These are phyloP conservation scores for Chrysochloris asiatica DNA, from an alignment of 2,113 vertebrate species.

Conservation along the genomic window DNA sequence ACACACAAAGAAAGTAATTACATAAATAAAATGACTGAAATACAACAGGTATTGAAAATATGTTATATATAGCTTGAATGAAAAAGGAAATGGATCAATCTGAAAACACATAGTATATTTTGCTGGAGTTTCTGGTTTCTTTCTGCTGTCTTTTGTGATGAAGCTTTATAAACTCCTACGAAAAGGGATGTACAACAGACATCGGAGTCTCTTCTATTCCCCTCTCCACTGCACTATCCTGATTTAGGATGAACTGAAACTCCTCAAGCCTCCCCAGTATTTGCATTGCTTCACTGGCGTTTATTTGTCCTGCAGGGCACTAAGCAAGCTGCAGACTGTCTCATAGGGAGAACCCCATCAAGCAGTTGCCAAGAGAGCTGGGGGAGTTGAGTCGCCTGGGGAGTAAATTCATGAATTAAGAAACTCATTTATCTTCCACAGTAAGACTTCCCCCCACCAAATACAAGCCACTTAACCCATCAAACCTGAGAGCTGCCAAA, in stretches of 20 bases:
- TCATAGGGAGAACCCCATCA: slow-evolving; percentile 62
- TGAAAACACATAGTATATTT: not conserved
- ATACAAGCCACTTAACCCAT: slow-evolving; percentile 75
- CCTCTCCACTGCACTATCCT: slow-evolving; percentile 23
- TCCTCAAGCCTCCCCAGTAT: slow-evolving; percentile 60
- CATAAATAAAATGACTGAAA: slow-evolving; percentile 1
- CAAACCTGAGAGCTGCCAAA: slow-evolving; percentile 53
- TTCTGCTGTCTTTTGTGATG: not conserved
- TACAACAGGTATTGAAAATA: not conserved
- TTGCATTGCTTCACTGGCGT: slow-evolving; percentile 71
- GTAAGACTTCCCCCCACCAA: slow-evolving; percentile 16
- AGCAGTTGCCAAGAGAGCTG: slow-evolving; percentile 62
- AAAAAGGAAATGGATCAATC: not conserved
- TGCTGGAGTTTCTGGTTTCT: not conserved
- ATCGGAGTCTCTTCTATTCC: not conserved
- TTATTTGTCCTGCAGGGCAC: slow-evolving; percentile 80
- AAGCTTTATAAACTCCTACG: not conserved
- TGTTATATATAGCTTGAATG: not conserved
- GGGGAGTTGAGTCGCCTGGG: slow-evolving; percentile 64
- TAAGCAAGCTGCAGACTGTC: slow-evolving; percentile 57
- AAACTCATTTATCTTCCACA: slow-evolving; percentile 81
- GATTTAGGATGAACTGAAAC: slow-evolving; percentile 54
- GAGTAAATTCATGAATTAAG: slow-evolving; percentile 60
- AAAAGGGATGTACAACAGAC: too few species aligned
- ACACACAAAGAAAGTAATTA: not conserved